Evolutionary conservation across 2,888 invertebrate species (phyloP), one percentile per base, ranked within the genome.

Genomic region (Amaurobius ferox): DNA sequence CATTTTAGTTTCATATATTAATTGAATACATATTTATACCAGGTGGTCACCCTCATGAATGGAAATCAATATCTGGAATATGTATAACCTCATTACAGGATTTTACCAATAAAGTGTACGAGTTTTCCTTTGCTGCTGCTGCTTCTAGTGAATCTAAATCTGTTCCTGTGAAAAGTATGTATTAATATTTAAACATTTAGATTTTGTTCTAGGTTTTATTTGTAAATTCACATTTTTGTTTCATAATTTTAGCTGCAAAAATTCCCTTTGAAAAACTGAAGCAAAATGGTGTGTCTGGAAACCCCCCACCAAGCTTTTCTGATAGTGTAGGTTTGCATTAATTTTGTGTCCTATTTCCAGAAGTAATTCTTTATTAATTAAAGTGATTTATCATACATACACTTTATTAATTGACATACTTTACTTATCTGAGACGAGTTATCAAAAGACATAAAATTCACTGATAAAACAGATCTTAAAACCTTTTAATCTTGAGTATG

Each of bases 31-130:
- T n/a, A n/a, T 19, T 39, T 76, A 19, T 6, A 29, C 32, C 13
- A 86, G 85, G 85, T 61, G 85, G 85, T 16, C 85, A 86, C 32
- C 68, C 85, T 28, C 73, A 86, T 73, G 55, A 86, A 30, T 86
- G 85, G 85, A 79, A 79, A 35, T 55, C 73, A 28, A 35, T 86
- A 16, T 67, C 85, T 23, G 68, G 62, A n/a, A 40, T 68, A 19
- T 86, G 73, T n/a, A 73, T 79, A 28, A 23, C 61, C 16, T 79
- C 79, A 26, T 62, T 86, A 19, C 67, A 78, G 35, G 26, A 44
- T 26, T 78, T 86, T 67, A 32, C 73, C 13, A 0, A 19, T 30
- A 78, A 73, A 48, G 39, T 86, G 30, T 32, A 68, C 32, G 68
- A 78, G 28, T 73, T 73, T 78, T 72, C 78, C 11, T 61, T 79